Evolutionary conservation across 2,797 vertebrate genomes (phyloP).

Genomic region (Gymnodraco acuticeps): DNA sequence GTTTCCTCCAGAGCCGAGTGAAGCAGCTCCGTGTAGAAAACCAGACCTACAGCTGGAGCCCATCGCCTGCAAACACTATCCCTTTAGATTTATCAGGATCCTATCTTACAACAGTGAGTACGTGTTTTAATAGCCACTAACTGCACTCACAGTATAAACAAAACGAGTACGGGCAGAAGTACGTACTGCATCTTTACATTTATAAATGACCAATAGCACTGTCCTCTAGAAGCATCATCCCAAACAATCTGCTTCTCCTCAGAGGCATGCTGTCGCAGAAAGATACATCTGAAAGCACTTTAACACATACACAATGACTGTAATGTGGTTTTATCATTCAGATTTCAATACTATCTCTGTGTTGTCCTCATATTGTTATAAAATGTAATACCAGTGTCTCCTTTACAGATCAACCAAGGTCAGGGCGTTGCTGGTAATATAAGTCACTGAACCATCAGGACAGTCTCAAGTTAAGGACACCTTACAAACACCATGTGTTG

Average conservation of each 20-base stretch:
- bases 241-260: neutral
- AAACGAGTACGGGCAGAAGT: neutral
- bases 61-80: slow-evolving; percentile 16
- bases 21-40: slow-evolving; percentile 82
- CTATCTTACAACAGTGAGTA: slow-evolving; percentile 55
- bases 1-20: slow-evolving; percentile 82
- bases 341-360: slow-evolving; percentile 1
- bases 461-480: slow-evolving; percentile 41
- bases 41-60: slow-evolving; percentile 37
- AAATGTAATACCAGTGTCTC: slow-evolving; percentile 8
- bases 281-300: neutral
- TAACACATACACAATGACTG: neutral
- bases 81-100: slow-evolving; percentile 56
- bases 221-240: neutral
- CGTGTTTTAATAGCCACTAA: neutral
- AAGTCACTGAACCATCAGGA: slow-evolving; percentile 35
- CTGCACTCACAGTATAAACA: neutral
- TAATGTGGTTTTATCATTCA: neutral
- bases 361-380: neutral
- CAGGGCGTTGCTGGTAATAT: slow-evolving; percentile 33
- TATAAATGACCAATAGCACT: neutral
- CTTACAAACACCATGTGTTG: neutral
- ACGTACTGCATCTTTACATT: neutral
- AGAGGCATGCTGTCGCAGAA: neutral
- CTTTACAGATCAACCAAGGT: slow-evolving; percentile 62